Evolutionary conservation across 2,113 vertebrate species (phyloP), one percentile per base, ranked within the genome.

Genomic region (Romanogobio albipinnatus): DNA sequence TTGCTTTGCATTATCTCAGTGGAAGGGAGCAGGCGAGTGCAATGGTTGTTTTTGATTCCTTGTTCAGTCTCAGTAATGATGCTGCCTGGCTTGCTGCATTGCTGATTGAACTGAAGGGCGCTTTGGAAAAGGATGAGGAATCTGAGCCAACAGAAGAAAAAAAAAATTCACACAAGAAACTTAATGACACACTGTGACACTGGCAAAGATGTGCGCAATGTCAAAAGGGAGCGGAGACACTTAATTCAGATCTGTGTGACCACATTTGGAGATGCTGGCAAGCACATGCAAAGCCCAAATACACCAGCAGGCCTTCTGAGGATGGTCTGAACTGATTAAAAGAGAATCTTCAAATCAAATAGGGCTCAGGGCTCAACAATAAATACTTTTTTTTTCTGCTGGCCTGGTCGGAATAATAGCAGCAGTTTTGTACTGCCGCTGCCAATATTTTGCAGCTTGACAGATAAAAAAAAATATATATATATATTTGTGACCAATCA

Each of bases 191-290:
- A 33, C 76, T 33, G 82, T 84, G 82, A 81, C 71, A 84, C 66
- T 33, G 62, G 49, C 59, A 53, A 22, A 73, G 82, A 84, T 66
- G n/a, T 85, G 68, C 24, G 29, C 68, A 17, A 61, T 62, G 76
- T 80, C 29, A 56, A 86, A 75, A 86, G 66, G 49, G 59, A 86
- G 71, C 68, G 5, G 59, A 85, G 58, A 76, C 84, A 70, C 74
- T 33, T 73, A 80, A 83, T 86, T 82, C 77, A 76, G 79, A 83
- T 75, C 81, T 51, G 84, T 43, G 70, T 84, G 74, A 88, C 75
- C 26, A 39, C 15, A 88, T 83, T 78, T 79, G 59, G 59, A 82
- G 81, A 81, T 76, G 59, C 68, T 70, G 56, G 81, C 68, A 59
- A 47, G 68, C 47, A 53, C 56, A 74, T 80, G 59, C 56, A 59